phyloP scores from a whole-genome alignment of 2,113 vertebrate species.

The Podarcis cretensis region DNA sequence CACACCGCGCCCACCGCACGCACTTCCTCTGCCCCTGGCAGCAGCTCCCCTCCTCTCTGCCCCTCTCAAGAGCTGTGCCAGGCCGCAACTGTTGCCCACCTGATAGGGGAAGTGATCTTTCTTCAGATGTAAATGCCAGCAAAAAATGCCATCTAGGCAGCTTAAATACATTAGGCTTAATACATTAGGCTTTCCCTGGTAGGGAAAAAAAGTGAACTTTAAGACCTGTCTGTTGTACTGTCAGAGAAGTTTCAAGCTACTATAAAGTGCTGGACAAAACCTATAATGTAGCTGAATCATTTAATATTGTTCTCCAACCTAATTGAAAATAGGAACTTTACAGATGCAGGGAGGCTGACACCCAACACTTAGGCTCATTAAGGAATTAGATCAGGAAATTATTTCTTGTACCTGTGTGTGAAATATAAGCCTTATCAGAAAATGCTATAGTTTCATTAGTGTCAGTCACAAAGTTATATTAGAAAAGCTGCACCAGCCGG shows the following conservation, averaged over 20 bases:
- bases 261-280: constrained; percentile 23
- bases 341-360: constrained; percentile 24
- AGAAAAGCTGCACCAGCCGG: constrained; percentile 48
- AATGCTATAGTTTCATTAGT: constrained; percentile 62
- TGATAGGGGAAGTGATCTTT: not conserved
- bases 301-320: constrained; percentile 22
- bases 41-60: too few species aligned
- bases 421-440: constrained; percentile 60
- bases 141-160: too few species aligned
- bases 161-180: not conserved
- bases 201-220: not conserved
- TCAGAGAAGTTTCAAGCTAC: not conserved
- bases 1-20: too few species aligned
- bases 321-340: constrained; percentile 47
- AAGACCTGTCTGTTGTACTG: not conserved
- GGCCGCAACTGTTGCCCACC: too few species aligned
- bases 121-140: not conserved
- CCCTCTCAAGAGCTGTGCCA: too few species aligned
- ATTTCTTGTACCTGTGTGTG: constrained; percentile 56
- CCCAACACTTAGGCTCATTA: constrained; percentile 51
- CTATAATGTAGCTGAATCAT: constrained; percentile 27
- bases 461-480: constrained; percentile 54
- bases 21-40: too few species aligned
- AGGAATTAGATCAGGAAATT: constrained; percentile 64
- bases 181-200: not conserved